Conservation (phyloP, 1,140 invertebrate genomes). For the Apis dorsata region DNA sequence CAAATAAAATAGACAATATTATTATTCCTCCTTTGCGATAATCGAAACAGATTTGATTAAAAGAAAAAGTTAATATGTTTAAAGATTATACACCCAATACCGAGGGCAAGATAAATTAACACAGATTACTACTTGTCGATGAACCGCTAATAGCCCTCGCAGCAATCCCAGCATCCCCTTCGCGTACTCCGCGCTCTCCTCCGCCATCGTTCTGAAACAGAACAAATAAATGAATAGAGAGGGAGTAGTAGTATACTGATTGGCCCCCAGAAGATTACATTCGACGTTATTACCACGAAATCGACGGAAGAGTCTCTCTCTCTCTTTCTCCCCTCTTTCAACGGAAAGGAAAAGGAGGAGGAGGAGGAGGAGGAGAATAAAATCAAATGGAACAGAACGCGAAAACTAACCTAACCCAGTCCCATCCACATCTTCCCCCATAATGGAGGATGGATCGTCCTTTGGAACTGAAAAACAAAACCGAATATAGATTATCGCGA, state of each 20-base stretch:
- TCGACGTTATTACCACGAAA: slow-evolving; percentile 40
- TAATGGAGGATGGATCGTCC: neutral
- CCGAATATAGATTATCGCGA: slow-evolving; percentile 53
- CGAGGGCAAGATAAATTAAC: neutral
- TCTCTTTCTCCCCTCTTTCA: too few species aligned
- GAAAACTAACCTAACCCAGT: neutral
- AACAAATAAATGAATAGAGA: slow-evolving; percentile 26
- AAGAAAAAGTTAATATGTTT: neutral
- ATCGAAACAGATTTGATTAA: neutral
- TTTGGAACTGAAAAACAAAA: neutral
- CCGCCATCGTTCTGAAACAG: neutral
- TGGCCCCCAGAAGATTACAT: slow-evolving; percentile 30
- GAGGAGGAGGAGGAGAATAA: too few species aligned
- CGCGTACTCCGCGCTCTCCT: neutral
- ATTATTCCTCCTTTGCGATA: too few species aligned
- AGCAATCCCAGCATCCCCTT: neutral
- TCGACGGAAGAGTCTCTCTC: neutral
- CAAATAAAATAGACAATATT: too few species aligned
- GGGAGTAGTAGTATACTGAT: neutral
- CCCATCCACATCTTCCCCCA: neutral
- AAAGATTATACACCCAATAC: too few species aligned
- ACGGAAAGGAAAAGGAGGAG: neutral
- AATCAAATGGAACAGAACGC: neutral
- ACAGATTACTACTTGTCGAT: neutral
- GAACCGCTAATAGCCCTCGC: neutral